Evolutionary conservation across 2,113 vertebrate species (phyloP).

Genomic region (Cochlearius cochlearius): DNA sequence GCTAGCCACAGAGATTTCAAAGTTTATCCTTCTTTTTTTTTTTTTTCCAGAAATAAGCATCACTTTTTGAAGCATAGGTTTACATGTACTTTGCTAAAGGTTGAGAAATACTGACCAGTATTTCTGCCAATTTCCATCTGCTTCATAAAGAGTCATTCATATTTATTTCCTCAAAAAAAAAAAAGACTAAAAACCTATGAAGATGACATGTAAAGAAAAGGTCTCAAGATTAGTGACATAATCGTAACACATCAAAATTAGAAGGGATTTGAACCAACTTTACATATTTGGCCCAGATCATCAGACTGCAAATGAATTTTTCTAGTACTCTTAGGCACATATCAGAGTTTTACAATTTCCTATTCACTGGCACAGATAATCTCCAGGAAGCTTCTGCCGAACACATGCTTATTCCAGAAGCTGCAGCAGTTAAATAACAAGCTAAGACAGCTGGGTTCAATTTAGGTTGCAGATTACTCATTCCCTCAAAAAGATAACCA

Average conservation of each 20-base stretch:
- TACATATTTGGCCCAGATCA: neutral
- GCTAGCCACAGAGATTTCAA: neutral
- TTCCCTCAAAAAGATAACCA: constrained; percentile 19
- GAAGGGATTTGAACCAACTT: neutral
- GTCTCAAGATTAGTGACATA: neutral
- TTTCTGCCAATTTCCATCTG: neutral
- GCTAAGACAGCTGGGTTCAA: constrained; percentile 60
- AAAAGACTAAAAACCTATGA: neutral
- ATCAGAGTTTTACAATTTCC: constrained; percentile 1
- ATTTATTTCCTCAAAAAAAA: neutral
- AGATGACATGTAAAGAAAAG: neutral
- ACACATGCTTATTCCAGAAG: constrained; percentile 38
- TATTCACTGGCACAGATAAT: constrained; percentile 15
- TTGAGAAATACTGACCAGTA: neutral
- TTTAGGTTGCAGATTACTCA: constrained; percentile 48
- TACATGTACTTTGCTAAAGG: neutral
- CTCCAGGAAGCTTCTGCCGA: neutral
- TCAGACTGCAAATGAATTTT: neutral
- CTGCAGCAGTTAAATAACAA: constrained; percentile 54
- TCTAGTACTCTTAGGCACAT: neutral
- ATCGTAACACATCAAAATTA: neutral
- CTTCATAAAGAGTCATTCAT: neutral
- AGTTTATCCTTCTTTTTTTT: neutral
- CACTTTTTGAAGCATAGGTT: neutral
- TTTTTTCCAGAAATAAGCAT: neutral